Base-by-base conservation (phyloP, 2,888 invertebrate genomes). In the Gandaritis pyraliata region DNA sequence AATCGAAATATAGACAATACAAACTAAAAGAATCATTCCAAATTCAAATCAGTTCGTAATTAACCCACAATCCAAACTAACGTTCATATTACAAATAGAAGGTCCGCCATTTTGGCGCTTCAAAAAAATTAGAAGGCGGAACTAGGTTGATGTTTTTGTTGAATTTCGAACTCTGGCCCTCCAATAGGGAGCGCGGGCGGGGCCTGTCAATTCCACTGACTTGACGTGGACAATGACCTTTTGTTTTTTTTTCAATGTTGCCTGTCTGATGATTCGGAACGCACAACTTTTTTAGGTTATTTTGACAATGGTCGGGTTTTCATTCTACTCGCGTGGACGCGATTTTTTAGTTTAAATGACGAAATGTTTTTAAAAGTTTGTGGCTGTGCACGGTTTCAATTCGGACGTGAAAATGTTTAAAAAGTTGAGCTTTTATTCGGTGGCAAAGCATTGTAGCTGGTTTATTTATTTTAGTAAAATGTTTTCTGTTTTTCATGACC, bases 41-140 rank as follows among this genome's bases (percentile, higher is more conserved):
- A 64, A 60, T 68, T 60, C 52, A 58, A 63, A 61, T 57, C 45
- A 36, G 52, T 15, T 11, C 33, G 57, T 59, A 63, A 57, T 61
- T 60, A 61, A 51, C 43, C 51, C 13, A 57, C 54, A 54, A 51
- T 45, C 15, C 38, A 43, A 61, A 65, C 57, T 84, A 82, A 76
- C 81, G 80, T 75, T 80, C 81, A 81, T 78, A 82, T 82, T 84
- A 84, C 87, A 88, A 90, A 89, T 88, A 89, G 87, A 83, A 76
- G 78, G 50, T 3, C 51, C 87, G 91, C 91, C 91, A 90, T 91
- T 86, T 89, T 90, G 87, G 85, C 79, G 85, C 81, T 84, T 85
- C 85, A 89, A 80, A 88, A 90, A 89, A 88, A 89, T 88, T 90
- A 87, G 90, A 90, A 92, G 90, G 91, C 91, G 91, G 90, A 90